phyloP scores from a whole-genome alignment of 2,888 invertebrate species.

The Ophion obscuratus region DNA sequence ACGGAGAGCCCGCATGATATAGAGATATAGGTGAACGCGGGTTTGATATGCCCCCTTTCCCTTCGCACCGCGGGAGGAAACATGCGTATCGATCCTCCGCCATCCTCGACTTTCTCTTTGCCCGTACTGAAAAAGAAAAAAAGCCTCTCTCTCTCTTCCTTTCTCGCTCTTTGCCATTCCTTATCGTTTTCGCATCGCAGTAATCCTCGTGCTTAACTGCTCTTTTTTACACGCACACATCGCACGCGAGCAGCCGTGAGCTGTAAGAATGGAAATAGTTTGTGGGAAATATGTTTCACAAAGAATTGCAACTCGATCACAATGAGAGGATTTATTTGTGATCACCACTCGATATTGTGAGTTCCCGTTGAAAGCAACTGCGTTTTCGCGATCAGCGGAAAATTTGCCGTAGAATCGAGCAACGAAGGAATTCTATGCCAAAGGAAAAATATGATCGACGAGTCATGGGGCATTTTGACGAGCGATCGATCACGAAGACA shows the following conservation, averaged over 20 bases:
- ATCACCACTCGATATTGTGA: not conserved
- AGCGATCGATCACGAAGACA: too few species aligned
- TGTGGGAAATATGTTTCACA: too few species aligned
- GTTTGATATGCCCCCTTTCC: slow-evolving; percentile 38
- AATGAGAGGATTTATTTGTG: not conserved
- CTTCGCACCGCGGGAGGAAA: slow-evolving; percentile 14
- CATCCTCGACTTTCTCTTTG: slow-evolving; percentile 44
- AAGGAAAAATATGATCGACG: too few species aligned
- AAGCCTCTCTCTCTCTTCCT: not conserved
- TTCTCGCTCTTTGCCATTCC: not conserved
- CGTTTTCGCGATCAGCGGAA: too few species aligned
- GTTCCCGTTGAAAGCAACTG: too few species aligned
- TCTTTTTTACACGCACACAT: not conserved
- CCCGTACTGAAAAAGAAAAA: slow-evolving; percentile 25
- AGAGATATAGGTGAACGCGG: slow-evolving; percentile 16
- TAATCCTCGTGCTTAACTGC: not conserved
- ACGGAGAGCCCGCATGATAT: slow-evolving; percentile 50
- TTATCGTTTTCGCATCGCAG: not conserved
- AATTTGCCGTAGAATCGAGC: too few species aligned
- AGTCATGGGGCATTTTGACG: too few species aligned
- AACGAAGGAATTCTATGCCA: too few species aligned
- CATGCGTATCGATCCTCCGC: slow-evolving; percentile 61
- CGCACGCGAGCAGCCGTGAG: not conserved
- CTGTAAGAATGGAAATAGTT: not conserved
- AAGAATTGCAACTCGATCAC: too few species aligned